These are phyloP conservation scores for Drosophila picticornis DNA, from an alignment of 2,888 invertebrate genomes.

Conservation along the genomic window DNA sequence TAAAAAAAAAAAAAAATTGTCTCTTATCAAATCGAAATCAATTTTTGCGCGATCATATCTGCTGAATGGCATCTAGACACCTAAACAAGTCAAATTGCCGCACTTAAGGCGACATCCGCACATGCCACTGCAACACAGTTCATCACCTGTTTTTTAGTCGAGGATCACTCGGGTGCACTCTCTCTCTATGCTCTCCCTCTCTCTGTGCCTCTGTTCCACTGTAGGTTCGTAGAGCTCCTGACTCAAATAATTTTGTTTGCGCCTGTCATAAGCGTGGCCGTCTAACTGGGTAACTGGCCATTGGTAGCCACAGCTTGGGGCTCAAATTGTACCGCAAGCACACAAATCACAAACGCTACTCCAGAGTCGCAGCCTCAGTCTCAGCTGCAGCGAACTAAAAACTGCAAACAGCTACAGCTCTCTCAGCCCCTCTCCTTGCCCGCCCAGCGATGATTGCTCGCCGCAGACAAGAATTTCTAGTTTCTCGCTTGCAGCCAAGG, in stretches of 20 bases:
- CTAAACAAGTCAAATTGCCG: constrained; percentile 75
- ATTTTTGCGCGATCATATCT: constrained; percentile 62
- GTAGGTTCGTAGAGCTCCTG: constrained; percentile 17
- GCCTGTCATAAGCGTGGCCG: constrained; percentile 80
- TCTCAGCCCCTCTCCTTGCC: constrained; percentile 3
- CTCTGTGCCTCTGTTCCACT: background rate
- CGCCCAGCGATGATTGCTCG: constrained; percentile 68
- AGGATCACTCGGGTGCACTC: constrained; percentile 29
- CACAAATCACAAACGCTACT: constrained; percentile 73
- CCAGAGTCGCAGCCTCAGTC: constrained; percentile 24
- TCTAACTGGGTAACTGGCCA: constrained; percentile 66
- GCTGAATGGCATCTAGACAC: constrained; percentile 66
- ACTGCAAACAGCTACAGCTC: constrained; percentile 9
- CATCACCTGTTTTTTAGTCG: constrained; percentile 58
- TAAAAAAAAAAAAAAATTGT: constrained; percentile 22
- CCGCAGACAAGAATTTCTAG: constrained; percentile 76
- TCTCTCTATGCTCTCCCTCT: background rate
- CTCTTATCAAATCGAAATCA: constrained; percentile 75
- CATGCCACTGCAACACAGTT: constrained; percentile 57
- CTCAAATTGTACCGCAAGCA: constrained; percentile 80
- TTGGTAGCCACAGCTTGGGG: constrained; percentile 77
- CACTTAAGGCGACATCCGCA: constrained; percentile 69
- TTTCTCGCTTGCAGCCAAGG: constrained; percentile 46
- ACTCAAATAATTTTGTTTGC: constrained; percentile 83
- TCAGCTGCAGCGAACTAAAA: constrained; percentile 11